Evolutionary conservation across 2,888 invertebrate genomes (phyloP).

Genomic region (Heteromurus nitidus): DNA sequence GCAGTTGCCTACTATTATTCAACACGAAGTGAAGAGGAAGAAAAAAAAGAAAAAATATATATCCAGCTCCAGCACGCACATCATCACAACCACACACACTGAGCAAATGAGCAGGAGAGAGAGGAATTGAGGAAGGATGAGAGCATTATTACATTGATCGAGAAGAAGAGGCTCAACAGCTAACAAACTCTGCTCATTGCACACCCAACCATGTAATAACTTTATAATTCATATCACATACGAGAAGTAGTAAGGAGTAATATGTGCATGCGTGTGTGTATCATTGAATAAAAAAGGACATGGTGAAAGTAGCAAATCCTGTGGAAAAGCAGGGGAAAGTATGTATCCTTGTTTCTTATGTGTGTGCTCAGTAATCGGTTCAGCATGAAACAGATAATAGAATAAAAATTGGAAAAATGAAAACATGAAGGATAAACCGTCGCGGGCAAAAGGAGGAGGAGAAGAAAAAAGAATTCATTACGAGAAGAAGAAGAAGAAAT

Average conservation of each 20-base stretch:
- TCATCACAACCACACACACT: background rate
- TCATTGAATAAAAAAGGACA: background rate
- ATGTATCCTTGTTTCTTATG: too few relatives aligned
- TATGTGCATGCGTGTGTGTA: background rate
- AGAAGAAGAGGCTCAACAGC: conserved; percentile 24
- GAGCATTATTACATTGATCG: conserved; percentile 41
- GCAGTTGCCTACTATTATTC: too few relatives aligned
- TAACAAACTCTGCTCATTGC: background rate
- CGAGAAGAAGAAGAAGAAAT: background rate
- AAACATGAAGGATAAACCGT: background rate
- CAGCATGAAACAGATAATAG: conserved; percentile 29
- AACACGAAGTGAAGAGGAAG: background rate
- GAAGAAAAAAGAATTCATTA: conserved; percentile 12
- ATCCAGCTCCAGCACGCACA: conserved; percentile 32
- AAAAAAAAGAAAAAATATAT: background rate
- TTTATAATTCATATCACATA: conserved; percentile 29
- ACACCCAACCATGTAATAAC: background rate
- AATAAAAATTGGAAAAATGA: conserved; percentile 20
- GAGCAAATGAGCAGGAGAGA: conserved; percentile 28
- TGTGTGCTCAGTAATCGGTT: conserved; percentile 11
- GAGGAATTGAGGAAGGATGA: conserved; percentile 30
- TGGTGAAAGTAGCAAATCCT: background rate
- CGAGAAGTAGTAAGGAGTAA: too few relatives aligned
- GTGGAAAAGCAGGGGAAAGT: background rate
- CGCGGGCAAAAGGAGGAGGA: background rate